These are phyloP conservation scores for Polietes domitor DNA, from an alignment of 2,888 invertebrate species.

Conservation along the genomic window DNA sequence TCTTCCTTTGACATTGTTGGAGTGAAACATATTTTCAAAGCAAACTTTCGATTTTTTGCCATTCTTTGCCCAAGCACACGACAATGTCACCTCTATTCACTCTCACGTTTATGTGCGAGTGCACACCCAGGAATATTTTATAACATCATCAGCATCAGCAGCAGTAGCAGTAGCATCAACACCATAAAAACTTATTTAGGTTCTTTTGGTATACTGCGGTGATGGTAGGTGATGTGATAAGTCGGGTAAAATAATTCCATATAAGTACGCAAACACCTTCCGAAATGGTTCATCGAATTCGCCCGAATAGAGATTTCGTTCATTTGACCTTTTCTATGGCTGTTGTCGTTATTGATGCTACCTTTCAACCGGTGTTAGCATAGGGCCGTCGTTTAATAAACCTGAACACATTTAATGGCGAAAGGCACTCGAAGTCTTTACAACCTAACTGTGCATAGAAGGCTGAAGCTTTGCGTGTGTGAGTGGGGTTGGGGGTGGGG, in stretches of 20 bases:
- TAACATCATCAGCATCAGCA: background rate
- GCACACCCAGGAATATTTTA: background rate
- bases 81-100: slow-evolving; percentile 29
- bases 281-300: background rate
- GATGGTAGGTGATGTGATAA: background rate
- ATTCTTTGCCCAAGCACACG: background rate
- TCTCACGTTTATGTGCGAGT: background rate
- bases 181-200: background rate
- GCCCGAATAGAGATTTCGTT: too few species aligned
- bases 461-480: background rate
- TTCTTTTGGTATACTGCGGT: background rate
- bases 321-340: background rate
- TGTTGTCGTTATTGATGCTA: background rate
- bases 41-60: slow-evolving; percentile 21
- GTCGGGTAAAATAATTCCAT: background rate
- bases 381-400: slow-evolving; percentile 12
- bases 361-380: too few species aligned
- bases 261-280: background rate
- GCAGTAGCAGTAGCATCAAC: too few species aligned
- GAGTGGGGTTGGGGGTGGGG: background rate
- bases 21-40: slow-evolving; percentile 45
- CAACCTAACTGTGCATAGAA: background rate
- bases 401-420: slow-evolving; percentile 4
- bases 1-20: background rate
- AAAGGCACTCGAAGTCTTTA: slow-evolving; percentile 1